A percentile compares a stretch with the other conserved stretches of the same genome.
phyloP scores from a whole-genome alignment of 2,797 vertebrate genomes.

The Typhlichthys eigenmanni region DNA sequence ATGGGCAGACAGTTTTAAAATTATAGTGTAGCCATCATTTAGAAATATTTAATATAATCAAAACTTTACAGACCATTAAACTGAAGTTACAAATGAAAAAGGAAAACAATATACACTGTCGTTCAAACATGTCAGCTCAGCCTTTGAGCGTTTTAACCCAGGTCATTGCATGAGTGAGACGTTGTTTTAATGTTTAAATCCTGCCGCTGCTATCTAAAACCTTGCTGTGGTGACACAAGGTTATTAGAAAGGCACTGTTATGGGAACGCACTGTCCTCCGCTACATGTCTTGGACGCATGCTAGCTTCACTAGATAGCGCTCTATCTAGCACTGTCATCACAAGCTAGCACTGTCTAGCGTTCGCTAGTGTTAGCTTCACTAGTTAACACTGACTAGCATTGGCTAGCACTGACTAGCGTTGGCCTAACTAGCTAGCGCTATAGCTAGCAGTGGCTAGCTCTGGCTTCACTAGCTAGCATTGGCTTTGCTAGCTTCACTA shows the following conservation, averaged over 20 bases:
- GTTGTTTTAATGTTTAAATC: slow-evolving; percentile 22
- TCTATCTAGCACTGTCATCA: no score
- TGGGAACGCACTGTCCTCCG: slow-evolving; percentile 47
- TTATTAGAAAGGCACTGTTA: slow-evolving; percentile 48
- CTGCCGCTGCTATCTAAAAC: slow-evolving; percentile 35
- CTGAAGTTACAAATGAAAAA: background rate
- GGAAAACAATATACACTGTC: background rate
- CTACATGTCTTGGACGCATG: slow-evolving; percentile 20
- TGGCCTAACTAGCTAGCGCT: no score
- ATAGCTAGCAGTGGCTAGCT: no score
- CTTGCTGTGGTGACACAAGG: slow-evolving; percentile 40
- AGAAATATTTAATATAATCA: slow-evolving; percentile 22
- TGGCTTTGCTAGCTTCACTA: no score
- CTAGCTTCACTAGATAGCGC: slow-evolving; percentile 14
- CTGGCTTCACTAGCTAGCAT: no score
- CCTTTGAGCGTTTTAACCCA: background rate
- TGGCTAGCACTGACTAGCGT: no score
- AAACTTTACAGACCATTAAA: slow-evolving; percentile 6
- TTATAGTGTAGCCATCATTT: slow-evolving; percentile 1
- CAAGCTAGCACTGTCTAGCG: no score
- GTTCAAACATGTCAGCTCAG: slow-evolving; percentile 1
- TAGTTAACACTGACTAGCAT: no score
- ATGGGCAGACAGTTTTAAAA: slow-evolving; percentile 2
- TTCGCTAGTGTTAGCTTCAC: no score
- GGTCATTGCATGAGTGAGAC: background rate